These are phyloP conservation scores for Tragopan temminckii DNA, from an alignment of 2,797 vertebrate species.

Conservation along the genomic window DNA sequence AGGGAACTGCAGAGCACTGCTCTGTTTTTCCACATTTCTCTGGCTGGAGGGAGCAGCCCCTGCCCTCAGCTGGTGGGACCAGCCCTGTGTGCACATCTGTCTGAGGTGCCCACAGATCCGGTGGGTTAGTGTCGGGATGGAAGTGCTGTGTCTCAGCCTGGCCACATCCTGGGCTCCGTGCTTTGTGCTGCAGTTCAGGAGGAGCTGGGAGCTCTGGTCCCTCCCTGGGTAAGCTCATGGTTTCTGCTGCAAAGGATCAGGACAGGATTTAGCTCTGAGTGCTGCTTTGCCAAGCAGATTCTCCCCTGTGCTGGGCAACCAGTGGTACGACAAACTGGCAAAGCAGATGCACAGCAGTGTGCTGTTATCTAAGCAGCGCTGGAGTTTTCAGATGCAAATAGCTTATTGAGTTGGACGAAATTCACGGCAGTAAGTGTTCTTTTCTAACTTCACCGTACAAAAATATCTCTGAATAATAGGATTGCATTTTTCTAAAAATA, in stretches of 20 bases:
- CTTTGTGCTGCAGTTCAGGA: not conserved
- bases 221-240: accelerated
- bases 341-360: not conserved
- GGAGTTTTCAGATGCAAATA: conserved; percentile 52
- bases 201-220: not conserved
- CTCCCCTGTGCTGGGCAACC: not conserved
- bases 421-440: conserved; percentile 49
- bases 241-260: not conserved
- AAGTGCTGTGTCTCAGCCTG: not conserved
- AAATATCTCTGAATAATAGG: conserved; percentile 60
- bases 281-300: conserved; percentile 4
- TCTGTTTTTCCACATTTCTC: not conserved
- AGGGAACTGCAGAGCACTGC: not conserved
- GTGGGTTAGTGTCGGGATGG: not conserved
- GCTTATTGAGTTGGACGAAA: conserved; percentile 65
- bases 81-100: not conserved
- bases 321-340: not conserved
- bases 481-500: conserved; percentile 54
- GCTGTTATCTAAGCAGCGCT: conserved; percentile 25
- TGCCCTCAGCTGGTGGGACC: not conserved
- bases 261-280: not conserved
- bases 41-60: not conserved
- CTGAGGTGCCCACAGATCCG: not conserved
- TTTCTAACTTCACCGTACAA: conserved; percentile 61
- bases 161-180: not conserved